Evolutionary conservation across 2,797 vertebrate genomes (phyloP), one percentile per base, ranked within the genome.

Genomic region (Myotis planiceps): DNA sequence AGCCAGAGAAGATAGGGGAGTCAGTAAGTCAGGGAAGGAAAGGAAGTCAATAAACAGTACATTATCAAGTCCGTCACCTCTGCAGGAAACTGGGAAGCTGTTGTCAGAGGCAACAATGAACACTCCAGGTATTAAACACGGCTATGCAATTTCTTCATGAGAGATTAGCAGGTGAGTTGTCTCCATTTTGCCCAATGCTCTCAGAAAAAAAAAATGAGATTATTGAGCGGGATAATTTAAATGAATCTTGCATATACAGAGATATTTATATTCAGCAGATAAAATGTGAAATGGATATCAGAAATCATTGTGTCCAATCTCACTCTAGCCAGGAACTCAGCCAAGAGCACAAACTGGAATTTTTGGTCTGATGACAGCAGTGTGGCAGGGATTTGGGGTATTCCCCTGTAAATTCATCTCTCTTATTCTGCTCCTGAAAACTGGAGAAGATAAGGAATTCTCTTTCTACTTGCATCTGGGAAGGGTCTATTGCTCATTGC

Each of bases 21-120:
- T 58, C 23, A 32, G 1, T 29, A 79, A 94, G 8, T 75, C 25
- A 76, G 51, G 12, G 29, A 72, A 65, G 45, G 8, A 25, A 84
- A 84, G 23, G 5, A 78, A 39, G 58, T 51, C 15, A 74, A 25
- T 58, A 12, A 39, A 76, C 37, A 27, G n/a, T 23, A 3, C 34
- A 13, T 10, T 45, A 39, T 39, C 39, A 66, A 80, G n/a, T 6
- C 3, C 13, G 3, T 72, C 60, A 39, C 29, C 8, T 14, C 19
- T 18, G 16, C n/a, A 32, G 9, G 29, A 47, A 82, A 82, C 21
- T 32, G 25, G 18, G 29, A 6, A 47, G 5, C 34, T 63, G 58
- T 95, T 88, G 16, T 75, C 10, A 75, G 75, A 90, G 25, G 45
- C 14, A 89, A 88, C 18, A 87, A 94, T 90, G 72, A 80, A 63